A percentile compares a stretch with the other conserved stretches of the same genome.
Conservation (phyloP, 2,888 invertebrate genomes). For the Pediacus dermestoides region DNA sequence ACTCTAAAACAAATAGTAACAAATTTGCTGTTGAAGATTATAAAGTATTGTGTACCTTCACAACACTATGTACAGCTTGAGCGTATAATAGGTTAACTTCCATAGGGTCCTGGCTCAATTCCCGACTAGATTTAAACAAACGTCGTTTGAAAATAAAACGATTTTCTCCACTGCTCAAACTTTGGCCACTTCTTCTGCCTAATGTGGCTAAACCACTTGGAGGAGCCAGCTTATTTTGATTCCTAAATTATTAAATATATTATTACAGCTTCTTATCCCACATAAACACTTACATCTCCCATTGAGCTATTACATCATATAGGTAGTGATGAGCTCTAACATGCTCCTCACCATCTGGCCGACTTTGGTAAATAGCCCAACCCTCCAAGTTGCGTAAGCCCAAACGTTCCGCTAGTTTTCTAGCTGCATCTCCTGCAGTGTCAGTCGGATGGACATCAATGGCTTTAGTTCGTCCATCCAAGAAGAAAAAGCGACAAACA, state of each 20-base stretch:
- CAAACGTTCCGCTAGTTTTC: slow-evolving; percentile 83
- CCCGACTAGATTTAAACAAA: slow-evolving; percentile 81
- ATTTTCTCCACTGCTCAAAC: slow-evolving; percentile 81
- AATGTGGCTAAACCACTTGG: slow-evolving; percentile 48
- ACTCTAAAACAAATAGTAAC: slow-evolving; percentile 54
- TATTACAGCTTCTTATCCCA: slow-evolving; percentile 4
- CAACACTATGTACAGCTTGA: slow-evolving; percentile 92
- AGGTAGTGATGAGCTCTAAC: slow-evolving; percentile 88
- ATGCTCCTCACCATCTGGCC: slow-evolving; percentile 84
- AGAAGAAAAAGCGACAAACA: slow-evolving; percentile 90
- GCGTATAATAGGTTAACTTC: slow-evolving; percentile 92
- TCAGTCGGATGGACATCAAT: slow-evolving; percentile 94
- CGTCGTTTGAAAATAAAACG: slow-evolving; percentile 89
- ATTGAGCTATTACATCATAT: slow-evolving; percentile 90
- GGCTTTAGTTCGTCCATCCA: slow-evolving; percentile 92
- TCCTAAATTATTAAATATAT: slow-evolving; percentile 30
- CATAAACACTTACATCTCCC: slow-evolving; percentile 73
- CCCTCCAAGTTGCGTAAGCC: slow-evolving; percentile 82
- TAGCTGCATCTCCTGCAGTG: slow-evolving; percentile 86
- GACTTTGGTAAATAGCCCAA: slow-evolving; percentile 92
- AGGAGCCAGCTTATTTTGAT: slow-evolving; percentile 45
- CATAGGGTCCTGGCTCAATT: slow-evolving; percentile 91
- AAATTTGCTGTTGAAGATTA: background rate
- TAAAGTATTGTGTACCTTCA: slow-evolving; percentile 63
- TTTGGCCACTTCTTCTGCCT: slow-evolving; percentile 57